These are phyloP conservation scores for Cheilosia soror DNA, from an alignment of 2,888 invertebrate genomes.

Conservation along the genomic window DNA sequence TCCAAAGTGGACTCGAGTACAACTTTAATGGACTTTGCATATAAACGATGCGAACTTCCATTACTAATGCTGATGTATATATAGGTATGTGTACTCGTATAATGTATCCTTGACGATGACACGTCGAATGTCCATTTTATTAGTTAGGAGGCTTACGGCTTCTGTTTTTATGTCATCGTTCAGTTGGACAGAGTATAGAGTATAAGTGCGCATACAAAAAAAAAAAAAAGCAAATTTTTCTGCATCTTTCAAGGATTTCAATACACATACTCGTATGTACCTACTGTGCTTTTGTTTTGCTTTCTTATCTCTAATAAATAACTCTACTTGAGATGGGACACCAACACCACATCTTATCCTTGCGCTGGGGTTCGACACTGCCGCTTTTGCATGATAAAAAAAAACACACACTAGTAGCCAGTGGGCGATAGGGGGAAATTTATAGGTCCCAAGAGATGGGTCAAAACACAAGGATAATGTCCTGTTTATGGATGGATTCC, in stretches of 20 bases:
- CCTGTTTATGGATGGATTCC: conserved; percentile 76
- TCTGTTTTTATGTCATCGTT: conserved; percentile 16
- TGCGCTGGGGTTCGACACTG: conserved; percentile 17
- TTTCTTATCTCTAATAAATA: conserved; percentile 66
- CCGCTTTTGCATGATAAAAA: conserved; percentile 68
- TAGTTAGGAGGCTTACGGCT: conserved; percentile 12
- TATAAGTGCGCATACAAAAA: conserved; percentile 6
- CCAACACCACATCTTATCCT: conserved; percentile 54
- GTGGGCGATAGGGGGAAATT: conserved; percentile 81
- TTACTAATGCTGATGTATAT: conserved; percentile 32
- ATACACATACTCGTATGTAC: background rate
- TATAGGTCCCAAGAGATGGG: conserved; percentile 83
- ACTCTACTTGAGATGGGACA: conserved; percentile 56
- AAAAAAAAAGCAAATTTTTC: conserved; percentile 33
- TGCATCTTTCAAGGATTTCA: conserved; percentile 57
- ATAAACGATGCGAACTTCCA: conserved; percentile 50
- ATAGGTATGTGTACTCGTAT: too few species aligned
- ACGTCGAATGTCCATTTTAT: conserved; percentile 67
- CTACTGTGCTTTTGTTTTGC: conserved; percentile 36
- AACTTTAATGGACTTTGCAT: conserved; percentile 78
- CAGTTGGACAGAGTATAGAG: background rate
- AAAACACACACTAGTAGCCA: conserved; percentile 23
- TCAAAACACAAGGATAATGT: conserved; percentile 77
- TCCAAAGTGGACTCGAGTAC: conserved; percentile 44
- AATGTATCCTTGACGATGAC: conserved; percentile 49